Percentiles rank a stretch among this genome's conserved stretches.
phyloP scores from a whole-genome alignment of 2,888 invertebrate species.

The Drosophila antonietae region DNA sequence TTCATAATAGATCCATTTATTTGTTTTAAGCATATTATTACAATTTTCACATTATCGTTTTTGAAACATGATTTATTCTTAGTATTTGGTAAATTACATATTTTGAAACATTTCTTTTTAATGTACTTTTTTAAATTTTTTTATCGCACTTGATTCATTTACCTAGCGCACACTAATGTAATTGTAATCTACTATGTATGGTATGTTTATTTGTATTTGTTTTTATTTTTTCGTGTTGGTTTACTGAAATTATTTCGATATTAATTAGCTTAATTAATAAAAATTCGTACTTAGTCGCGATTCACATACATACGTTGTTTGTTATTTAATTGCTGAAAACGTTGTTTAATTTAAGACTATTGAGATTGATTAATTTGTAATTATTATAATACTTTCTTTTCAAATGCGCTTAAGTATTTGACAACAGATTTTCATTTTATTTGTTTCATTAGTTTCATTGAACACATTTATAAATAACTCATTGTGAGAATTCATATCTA shows the following conservation, averaged over 20 bases:
- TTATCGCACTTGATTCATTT: conserved; percentile 54
- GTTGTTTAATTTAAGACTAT: conserved; percentile 61
- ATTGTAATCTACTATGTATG: conserved; percentile 65
- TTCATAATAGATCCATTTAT: conserved; percentile 53
- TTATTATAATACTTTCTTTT: conserved; percentile 47
- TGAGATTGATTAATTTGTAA: conserved; percentile 57
- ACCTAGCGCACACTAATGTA: conserved; percentile 64
- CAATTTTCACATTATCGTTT: conserved; percentile 56
- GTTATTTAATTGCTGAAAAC: conserved; percentile 62
- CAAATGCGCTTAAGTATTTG: conserved; percentile 48
- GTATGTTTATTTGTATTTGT: conserved; percentile 28
- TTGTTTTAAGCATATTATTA: conserved; percentile 66
- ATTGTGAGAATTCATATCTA: conserved; percentile 24
- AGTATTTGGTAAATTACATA: conserved; percentile 52
- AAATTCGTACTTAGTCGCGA: conserved; percentile 78
- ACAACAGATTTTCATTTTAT: conserved; percentile 29
- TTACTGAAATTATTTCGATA: conserved; percentile 63
- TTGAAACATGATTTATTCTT: conserved; percentile 54
- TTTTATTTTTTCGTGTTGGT: conserved; percentile 31
- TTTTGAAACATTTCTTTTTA: conserved; percentile 49
- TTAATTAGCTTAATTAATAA: conserved; percentile 77
- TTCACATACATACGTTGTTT: conserved; percentile 59
- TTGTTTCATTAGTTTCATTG: conserved; percentile 37
- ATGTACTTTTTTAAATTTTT: conserved; percentile 26
- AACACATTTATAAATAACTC: conserved; percentile 38